Conservation (phyloP, 2,888 invertebrate genomes). For the Cacoxenus indagator region DNA sequence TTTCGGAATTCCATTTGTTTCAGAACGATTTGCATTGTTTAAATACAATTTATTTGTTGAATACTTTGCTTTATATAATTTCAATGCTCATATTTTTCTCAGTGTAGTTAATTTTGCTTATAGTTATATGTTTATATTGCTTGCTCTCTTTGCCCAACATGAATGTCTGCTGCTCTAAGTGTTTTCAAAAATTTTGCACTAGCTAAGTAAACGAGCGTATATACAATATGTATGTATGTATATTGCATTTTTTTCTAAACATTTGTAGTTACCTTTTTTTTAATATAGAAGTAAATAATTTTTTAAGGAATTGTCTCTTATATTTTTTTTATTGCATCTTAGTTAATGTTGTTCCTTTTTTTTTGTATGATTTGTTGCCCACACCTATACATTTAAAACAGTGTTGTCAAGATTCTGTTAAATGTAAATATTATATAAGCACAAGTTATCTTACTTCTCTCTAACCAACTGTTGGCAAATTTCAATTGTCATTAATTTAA, state of each 20-base stretch:
- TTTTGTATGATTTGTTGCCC: neutral
- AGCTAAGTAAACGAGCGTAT: constrained; percentile 28
- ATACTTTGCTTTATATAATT: constrained; percentile 18
- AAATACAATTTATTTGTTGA: neutral
- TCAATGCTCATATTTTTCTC: constrained; percentile 12
- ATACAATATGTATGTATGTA: neutral
- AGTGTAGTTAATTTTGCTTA: constrained; percentile 19
- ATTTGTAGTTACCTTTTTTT: constrained; percentile 22
- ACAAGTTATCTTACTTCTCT: neutral
- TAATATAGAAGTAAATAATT: neutral
- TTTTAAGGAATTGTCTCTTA: neutral
- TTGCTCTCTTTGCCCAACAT: constrained; percentile 39
- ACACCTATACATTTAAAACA: neutral
- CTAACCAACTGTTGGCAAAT: constrained; percentile 26
- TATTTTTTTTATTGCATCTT: neutral
- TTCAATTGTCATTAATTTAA: neutral
- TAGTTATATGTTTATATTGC: constrained; percentile 45
- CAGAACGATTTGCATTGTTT: neutral
- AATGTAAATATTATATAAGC: neutral
- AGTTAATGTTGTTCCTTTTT: neutral
- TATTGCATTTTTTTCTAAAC: neutral
- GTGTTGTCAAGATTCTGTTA: constrained; percentile 1
- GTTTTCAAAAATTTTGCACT: constrained; percentile 30
- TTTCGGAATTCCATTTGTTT: constrained; percentile 13
- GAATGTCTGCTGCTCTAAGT: constrained; percentile 62